Evolutionary conservation across 2,113 vertebrate species (phyloP).

Genomic region (Dipodomys spectabilis): DNA sequence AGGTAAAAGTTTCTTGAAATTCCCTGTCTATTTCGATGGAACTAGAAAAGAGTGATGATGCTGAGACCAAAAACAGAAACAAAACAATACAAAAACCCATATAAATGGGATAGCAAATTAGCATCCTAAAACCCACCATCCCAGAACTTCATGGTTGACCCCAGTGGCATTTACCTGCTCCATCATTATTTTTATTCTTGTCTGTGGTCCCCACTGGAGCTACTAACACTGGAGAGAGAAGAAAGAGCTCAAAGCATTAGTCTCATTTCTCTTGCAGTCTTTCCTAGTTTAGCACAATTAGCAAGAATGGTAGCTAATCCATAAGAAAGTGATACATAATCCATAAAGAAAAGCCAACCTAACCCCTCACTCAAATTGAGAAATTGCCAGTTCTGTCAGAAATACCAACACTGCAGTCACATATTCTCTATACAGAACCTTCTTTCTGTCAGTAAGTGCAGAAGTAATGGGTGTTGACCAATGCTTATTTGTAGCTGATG

Average conservation of each 20-base stretch:
- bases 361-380: conserved; percentile 80
- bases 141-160: not conserved
- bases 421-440: conserved; percentile 88
- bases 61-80: not conserved
- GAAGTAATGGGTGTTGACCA: conserved; percentile 89
- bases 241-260: not conserved
- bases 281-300: conserved; percentile 45
- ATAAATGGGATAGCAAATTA: conserved; percentile 2
- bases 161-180: not conserved
- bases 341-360: conserved; percentile 50
- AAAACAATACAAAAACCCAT: not conserved
- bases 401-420: conserved; percentile 87
- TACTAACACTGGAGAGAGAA: not conserved
- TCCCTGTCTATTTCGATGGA: not conserved
- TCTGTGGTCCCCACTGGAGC: not conserved
- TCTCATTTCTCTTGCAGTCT: conserved; percentile 26
- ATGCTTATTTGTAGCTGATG: conserved; percentile 88
- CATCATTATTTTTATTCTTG: not conserved
- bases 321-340: conserved; percentile 53
- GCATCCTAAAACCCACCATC: not conserved
- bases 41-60: not conserved
- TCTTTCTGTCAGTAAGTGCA: conserved; percentile 86
- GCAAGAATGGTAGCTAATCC: conserved; percentile 55
- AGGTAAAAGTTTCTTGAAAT: not conserved
- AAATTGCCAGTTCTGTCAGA: conserved; percentile 89